Conservation (phyloP, 1,140 invertebrate genomes). For the Semibalanus balanoides region DNA sequence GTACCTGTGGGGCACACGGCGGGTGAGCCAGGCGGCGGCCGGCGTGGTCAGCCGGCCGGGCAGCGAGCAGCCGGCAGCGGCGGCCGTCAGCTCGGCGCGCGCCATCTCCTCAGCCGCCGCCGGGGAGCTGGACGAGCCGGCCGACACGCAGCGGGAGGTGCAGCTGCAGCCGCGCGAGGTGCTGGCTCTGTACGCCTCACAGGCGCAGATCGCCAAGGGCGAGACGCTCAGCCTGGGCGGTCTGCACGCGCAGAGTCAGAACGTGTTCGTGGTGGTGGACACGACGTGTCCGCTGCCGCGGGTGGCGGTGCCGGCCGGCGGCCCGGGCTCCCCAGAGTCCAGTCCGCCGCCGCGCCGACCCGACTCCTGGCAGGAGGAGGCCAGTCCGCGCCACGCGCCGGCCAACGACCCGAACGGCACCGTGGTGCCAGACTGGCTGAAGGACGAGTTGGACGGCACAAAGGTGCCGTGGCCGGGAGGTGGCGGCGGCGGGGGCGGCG, state of each 20-base stretch:
- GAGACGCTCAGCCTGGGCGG: constrained; percentile 40
- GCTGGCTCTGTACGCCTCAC: constrained; percentile 43
- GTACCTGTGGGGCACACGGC: constrained; percentile 50
- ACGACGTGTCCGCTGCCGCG: constrained; percentile 43
- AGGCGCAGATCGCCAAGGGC: constrained; percentile 36
- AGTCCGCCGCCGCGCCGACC: neutral
- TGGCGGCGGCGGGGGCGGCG: constrained; percentile 8
- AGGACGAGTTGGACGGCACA: constrained; percentile 30
- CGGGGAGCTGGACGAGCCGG: constrained; percentile 24
- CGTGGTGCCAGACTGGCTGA: constrained; percentile 30
- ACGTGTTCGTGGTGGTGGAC: constrained; percentile 44
- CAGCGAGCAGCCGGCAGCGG: neutral
- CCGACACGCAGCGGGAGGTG: constrained; percentile 29
- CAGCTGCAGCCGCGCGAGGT: constrained; percentile 35
- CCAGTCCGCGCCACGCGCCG: neutral
- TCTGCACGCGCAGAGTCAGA: constrained; percentile 41
- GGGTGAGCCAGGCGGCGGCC: constrained; percentile 27
- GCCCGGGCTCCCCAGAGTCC: neutral
- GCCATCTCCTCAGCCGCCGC: constrained; percentile 14
- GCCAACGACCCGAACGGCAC: neutral
- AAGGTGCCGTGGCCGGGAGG: constrained; percentile 19
- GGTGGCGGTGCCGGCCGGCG: neutral
- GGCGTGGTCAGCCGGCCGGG: neutral
- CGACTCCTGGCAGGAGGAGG: constrained; percentile 25
- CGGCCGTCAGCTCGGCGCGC: neutral